Conservation (phyloP, 2,797 vertebrate genomes). For the Nasua narica region DNA sequence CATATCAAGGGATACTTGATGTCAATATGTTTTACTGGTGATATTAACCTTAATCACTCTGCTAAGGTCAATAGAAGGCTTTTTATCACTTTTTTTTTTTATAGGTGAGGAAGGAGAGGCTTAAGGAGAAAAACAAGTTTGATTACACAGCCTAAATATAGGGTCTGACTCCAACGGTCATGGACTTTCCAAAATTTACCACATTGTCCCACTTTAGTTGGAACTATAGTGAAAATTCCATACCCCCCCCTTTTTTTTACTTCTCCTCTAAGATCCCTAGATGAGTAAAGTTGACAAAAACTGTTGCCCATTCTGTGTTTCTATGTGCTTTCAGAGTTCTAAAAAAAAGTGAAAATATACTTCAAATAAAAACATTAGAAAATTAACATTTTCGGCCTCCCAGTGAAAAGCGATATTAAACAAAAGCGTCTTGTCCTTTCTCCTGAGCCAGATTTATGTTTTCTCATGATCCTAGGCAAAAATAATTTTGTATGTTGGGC, state of each 20-base stretch:
- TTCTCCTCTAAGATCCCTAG: background rate
- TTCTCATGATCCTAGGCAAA: background rate
- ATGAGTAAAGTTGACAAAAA: background rate
- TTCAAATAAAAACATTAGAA: background rate
- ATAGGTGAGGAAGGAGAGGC: background rate
- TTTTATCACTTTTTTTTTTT: background rate
- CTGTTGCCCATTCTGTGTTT: background rate
- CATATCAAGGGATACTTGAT: fast-evolving
- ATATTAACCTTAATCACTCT: background rate
- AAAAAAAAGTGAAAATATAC: background rate
- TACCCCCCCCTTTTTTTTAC: background rate
- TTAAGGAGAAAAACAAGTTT: background rate
- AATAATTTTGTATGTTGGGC: background rate
- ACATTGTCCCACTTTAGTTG: background rate
- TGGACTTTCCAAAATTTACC: background rate
- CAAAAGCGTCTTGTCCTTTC: background rate
- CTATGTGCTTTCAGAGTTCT: background rate
- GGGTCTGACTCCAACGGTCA: background rate
- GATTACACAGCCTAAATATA: background rate
- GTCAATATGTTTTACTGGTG: background rate
- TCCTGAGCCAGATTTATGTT: background rate
- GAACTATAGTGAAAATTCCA: background rate
- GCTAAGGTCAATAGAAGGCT: background rate
- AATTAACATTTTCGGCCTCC: background rate
- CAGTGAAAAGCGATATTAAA: background rate